Evolutionary conservation across 1,140 invertebrate species (phyloP).

Genomic region (Ceratina japonica): DNA sequence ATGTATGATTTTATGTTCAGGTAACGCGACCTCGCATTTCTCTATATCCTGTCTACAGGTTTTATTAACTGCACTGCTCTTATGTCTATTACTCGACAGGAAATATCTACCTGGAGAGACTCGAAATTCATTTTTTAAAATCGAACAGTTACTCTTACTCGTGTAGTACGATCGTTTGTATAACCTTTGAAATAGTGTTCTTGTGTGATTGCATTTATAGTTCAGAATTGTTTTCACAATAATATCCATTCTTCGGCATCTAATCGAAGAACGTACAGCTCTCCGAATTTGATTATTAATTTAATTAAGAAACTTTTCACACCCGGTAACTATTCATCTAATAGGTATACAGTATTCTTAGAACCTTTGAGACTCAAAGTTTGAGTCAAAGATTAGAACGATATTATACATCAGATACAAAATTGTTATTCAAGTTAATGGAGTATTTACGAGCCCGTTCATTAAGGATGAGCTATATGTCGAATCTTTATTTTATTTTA

Average conservation of each 20-base stretch:
- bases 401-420: no score
- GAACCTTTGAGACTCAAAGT: no score
- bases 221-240: not conserved
- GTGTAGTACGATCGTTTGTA: not conserved
- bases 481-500: no score
- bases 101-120: not conserved
- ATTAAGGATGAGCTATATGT: no score
- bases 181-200: conserved; percentile 20
- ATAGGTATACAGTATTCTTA: no score
- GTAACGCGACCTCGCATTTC: fast-evolving
- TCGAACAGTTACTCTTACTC: not conserved
- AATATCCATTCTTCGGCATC: not conserved
- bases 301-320: not conserved
- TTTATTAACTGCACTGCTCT: not conserved
- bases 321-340: no score
- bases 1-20: not conserved
- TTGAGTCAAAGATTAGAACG: no score
- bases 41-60: fast-evolving
- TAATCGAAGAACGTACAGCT: not conserved
- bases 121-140: not conserved
- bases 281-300: not conserved
- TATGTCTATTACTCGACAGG: not conserved
- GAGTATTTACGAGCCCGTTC: no score
- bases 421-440: no score
- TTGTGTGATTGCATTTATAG: not conserved